Base-by-base conservation (phyloP, 2,888 invertebrate genomes). In the Coremacera marginata region DNA sequence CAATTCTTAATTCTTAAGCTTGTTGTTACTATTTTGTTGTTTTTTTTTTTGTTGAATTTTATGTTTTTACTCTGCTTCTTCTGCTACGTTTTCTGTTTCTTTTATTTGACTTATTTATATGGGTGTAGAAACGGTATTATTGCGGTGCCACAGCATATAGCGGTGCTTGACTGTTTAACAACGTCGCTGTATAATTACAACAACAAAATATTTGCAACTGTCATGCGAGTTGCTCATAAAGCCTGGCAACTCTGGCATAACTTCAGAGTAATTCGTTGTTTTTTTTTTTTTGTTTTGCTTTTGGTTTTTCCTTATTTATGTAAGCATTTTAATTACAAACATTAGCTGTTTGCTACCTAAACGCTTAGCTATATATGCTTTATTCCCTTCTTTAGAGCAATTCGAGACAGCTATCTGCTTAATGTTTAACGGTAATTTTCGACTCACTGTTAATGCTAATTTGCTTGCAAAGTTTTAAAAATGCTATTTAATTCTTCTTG, bases 151-250 rank as follows among this genome's bases (percentile, higher is more conserved):
- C 14, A 44, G 44, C 14, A 44, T 44, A 44, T 44, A 44, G 44
- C 44, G 44, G 44, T 11, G 44, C 44, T 44, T 44, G 44, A 44
- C 44, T 44, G 44, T 11, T 44, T 44, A 11, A 44, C 11, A 44
- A 44, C 11, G 44, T 44, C 44, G 44, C 44, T 1, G 2, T 44
- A 67, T 16, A 67, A 67, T 67, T 37, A 67, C 19, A 34, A 22
- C 44, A 67, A 67, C 34, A 16, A 34, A 67, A 67, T 67, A 67
- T 67, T 67, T 34, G 37, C 67, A 37, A 67, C 34, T 37, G 67
- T 67, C 67, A 67, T 67, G 67, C 67, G 44, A 67, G 67, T 22
- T 19, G 14, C 67, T 60, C 57, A 27, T 60, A 60, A 60, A 60
- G 27, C 22, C 11, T 60, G 57, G 14, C 22, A 25, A 27, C 22